Evolutionary conservation across 2,888 invertebrate genomes (phyloP).

Genomic region (Athalia circularis): DNA sequence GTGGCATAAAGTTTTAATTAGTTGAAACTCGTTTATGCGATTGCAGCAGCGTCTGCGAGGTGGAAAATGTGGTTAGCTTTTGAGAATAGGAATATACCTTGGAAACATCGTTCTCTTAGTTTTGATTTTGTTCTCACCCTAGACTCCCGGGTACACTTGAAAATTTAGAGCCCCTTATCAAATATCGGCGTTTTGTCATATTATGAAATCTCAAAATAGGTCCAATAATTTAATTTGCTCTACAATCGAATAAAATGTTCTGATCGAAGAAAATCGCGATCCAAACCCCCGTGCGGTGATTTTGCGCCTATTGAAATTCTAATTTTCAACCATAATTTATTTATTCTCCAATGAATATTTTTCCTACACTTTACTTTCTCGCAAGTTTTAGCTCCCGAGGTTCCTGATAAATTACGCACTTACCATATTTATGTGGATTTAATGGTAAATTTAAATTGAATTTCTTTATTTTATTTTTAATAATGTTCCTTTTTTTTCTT

Average conservation of each 20-base stretch:
- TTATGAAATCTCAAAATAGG: not conserved
- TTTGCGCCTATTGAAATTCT: conserved; percentile 13
- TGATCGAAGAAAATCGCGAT: not conserved
- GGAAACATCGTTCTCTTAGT: too few relatives aligned
- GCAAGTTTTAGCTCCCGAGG: not conserved
- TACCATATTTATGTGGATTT: conserved; percentile 39
- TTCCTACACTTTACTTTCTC: conserved; percentile 16
- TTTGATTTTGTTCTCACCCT: too few relatives aligned
- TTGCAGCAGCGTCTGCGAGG: not conserved
- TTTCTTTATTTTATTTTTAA: conserved; percentile 8
- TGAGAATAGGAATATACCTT: not conserved
- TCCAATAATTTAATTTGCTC: not conserved
- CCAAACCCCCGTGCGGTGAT: not conserved
- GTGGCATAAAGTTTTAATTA: conserved; percentile 22
- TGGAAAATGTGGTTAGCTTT: conserved; percentile 5
- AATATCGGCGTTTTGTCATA: not conserved
- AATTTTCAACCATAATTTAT: conserved; percentile 33
- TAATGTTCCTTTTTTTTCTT: not conserved
- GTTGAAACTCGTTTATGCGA: not conserved
- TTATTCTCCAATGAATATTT: conserved; percentile 39
- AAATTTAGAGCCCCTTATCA: too few relatives aligned
- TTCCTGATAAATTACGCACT: conserved; percentile 31
- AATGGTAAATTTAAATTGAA: conserved; percentile 29
- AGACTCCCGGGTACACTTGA: too few relatives aligned
- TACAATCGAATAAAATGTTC: not conserved